Conservation (phyloP, 2,888 invertebrate genomes). For the Folsomia candida region DNA sequence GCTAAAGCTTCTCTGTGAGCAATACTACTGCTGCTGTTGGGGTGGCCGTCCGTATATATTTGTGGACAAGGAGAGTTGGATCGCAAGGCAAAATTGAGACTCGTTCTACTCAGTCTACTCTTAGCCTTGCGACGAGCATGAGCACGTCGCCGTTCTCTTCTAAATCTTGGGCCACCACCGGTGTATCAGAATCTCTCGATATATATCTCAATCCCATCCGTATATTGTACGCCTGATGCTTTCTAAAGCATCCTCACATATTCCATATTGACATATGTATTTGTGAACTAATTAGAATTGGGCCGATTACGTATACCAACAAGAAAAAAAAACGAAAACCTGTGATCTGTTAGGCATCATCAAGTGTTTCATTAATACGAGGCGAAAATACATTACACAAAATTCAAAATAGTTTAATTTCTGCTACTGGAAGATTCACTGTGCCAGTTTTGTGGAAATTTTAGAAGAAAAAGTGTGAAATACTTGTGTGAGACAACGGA, state of each 20-base stretch:
- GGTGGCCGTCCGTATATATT: too few relatives aligned
- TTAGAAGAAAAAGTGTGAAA: background rate
- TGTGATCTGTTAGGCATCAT: background rate
- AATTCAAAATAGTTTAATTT: background rate
- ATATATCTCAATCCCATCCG: background rate
- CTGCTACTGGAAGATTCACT: background rate
- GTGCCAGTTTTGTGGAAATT: background rate
- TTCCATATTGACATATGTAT: background rate
- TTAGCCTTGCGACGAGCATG: background rate
- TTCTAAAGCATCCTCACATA: background rate
- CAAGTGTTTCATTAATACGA: too few relatives aligned
- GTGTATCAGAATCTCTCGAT: background rate
- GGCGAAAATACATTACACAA: too few relatives aligned
- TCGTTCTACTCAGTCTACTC: background rate
- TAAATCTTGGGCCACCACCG: background rate
- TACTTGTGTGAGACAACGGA: background rate
- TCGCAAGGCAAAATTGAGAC: background rate
- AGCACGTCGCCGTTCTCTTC: background rate
- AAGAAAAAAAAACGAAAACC: too few relatives aligned
- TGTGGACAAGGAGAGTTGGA: too few relatives aligned
- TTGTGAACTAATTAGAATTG: background rate
- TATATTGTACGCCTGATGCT: too few relatives aligned
- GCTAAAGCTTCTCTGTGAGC: too few relatives aligned
- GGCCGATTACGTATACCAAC: too few relatives aligned
- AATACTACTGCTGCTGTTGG: too few relatives aligned